Base-by-base conservation (phyloP, 2,797 vertebrate species). In the Leucoraja ocellata region DNA sequence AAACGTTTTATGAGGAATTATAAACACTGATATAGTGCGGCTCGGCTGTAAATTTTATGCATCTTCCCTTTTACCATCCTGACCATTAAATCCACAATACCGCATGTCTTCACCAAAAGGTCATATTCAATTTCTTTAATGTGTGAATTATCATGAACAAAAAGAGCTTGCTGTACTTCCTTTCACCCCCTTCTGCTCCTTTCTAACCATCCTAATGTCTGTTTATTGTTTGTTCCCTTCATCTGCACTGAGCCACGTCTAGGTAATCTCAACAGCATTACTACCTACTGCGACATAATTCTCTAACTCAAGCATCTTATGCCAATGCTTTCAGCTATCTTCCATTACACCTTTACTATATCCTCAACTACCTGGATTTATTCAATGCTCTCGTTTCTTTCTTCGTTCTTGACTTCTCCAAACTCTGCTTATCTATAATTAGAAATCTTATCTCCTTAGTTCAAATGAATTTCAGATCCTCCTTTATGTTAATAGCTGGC, bases 351-450 rank as follows among this genome's bases (percentile, higher is more conserved):
- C 9, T 68, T 46, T 61, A 88, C 68, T 68, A 7, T 68, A 21
- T 32, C 61, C 83, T 61, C 63, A 32, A 36, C 28, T 65, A 32
- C 16, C 14, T 68, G 84, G 28, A 68, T 68, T 88, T 88, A 68
- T 88, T 68, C 63, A 88, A 65, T 68, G 61, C 63, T 88, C 32
- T 65, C 16, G 36, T 28, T 68, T 88, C 84, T 32, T 68, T 68
- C n/a, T 32, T n/a, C 16, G 7, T 32, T 16, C 84, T 88, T 16
- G 84, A 65, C 63, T 65, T 32, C 14, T 88, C 84, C 7, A 65
- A 68, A 46, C n/a, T 68, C 84, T 68, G 84, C 84, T 88, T 68
- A 88, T 68, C 84, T 88, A 88, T 88, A 68, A 36, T 88, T 88
- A 88, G 65, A 88, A 65, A n/a, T 65, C 84, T 65, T 32, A 88